Evolutionary conservation across 2,888 invertebrate genomes (phyloP).

Genomic region (Rugalucina vietnamica): DNA sequence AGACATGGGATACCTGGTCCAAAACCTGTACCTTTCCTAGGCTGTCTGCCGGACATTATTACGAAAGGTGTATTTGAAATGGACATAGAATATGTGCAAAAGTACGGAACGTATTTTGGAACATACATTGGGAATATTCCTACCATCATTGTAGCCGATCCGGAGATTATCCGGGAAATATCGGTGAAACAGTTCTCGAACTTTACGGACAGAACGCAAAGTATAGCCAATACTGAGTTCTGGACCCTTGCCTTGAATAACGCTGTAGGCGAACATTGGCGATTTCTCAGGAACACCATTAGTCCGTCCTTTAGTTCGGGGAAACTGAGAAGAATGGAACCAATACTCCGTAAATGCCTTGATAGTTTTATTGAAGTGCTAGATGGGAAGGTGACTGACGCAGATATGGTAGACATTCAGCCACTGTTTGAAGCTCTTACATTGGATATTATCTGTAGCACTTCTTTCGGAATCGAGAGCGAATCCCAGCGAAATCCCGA

Average conservation of each 20-base stretch:
- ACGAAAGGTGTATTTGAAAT: slow-evolving; percentile 51
- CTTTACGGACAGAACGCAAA: slow-evolving; percentile 53
- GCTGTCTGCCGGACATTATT: slow-evolving; percentile 33
- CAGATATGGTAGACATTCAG: slow-evolving; percentile 30
- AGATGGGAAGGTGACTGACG: slow-evolving; percentile 6
- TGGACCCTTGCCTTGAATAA: slow-evolving; percentile 45
- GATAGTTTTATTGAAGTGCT: slow-evolving; percentile 26
- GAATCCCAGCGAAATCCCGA: slow-evolving; percentile 52
- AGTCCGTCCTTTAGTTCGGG: slow-evolving; percentile 53
- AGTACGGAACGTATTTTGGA: slow-evolving; percentile 60
- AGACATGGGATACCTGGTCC: slow-evolving; percentile 55
- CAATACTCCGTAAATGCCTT: slow-evolving; percentile 30
- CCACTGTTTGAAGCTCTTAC: slow-evolving; percentile 58
- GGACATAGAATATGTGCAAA: slow-evolving; percentile 52
- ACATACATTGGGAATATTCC: slow-evolving; percentile 59
- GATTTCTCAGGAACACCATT: slow-evolving; percentile 50
- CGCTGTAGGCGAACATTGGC: slow-evolving; percentile 48
- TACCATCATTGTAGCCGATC: slow-evolving; percentile 56
- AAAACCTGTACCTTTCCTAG: slow-evolving; percentile 52
- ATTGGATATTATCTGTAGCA: slow-evolving; percentile 65
- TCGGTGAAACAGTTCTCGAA: slow-evolving; percentile 57
- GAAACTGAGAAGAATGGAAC: slow-evolving; percentile 57
- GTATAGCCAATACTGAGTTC: slow-evolving; percentile 38
- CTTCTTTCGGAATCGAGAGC: slow-evolving; percentile 66
- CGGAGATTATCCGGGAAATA: slow-evolving; percentile 63